Base-by-base conservation (phyloP, 2,797 vertebrate species). In the Hoplostethus atlanticus region DNA sequence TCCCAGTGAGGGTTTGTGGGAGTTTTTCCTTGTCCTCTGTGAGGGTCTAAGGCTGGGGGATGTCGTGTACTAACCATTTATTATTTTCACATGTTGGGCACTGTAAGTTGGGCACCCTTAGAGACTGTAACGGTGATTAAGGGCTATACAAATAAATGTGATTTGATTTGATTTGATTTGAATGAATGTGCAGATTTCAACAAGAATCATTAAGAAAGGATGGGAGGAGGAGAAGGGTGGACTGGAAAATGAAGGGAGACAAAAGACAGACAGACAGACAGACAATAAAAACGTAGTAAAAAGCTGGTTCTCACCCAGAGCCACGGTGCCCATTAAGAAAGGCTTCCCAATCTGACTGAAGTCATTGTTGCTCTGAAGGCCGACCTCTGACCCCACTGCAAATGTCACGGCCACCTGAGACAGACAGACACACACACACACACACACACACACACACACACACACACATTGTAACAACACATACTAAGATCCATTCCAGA, bases 321-420 rank as follows among this genome's bases (percentile, higher is more conserved):
- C 92, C 40, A 94, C 92, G 12, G 92, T 94, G 67, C 92, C 93
- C 91, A 92, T 93, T 66, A 94, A 86, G 83, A 95, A 95, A 84
- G 93, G 93, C 76, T 92, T 93, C 48, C 93, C 91, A 73, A 94
- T 93, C 84, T 92, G 84, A 74, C 86, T 89, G 91, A 94, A 94
- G 90, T 94, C 92, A 69, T 82, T 94, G 69, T 68, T 91, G 91
- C 90, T 95, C 82, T 93, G 87, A 51, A 92, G 93, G 66, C 91
- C 90, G 59, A 94, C 92, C 83, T 95, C 91, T 75, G 93, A 94
- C 84, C 94, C 93, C 83, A 94, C 90, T 30, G 91, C 90, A 87
- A 94, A 95, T 79, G 92, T 95, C 88, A 94, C 92, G 4, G 80
- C 86, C 81, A 94, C 93, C 93, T 95, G 88, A 68, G 79, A 85